A percentile compares a stretch with the other conserved stretches of the same genome.
phyloP scores from a whole-genome alignment of 2,797 vertebrate genomes.

The Sebastes matsubarae region DNA sequence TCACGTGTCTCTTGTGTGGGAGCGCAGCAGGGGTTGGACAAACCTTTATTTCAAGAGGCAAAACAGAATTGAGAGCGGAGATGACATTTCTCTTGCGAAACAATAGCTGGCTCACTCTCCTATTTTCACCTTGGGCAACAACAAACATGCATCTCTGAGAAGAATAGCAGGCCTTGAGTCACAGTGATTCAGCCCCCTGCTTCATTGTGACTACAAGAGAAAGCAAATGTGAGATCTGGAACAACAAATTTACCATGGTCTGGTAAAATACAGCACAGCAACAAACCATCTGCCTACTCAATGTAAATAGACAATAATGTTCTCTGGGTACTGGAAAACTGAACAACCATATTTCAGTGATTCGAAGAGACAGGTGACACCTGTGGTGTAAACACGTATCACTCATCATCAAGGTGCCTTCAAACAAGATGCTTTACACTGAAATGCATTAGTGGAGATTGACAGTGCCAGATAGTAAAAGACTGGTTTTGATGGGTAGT shows the following conservation, averaged over 20 bases:
- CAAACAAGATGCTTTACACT: not conserved
- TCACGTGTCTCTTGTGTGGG: constrained; percentile 42
- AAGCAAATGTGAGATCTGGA: constrained; percentile 11
- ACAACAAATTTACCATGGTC: not conserved
- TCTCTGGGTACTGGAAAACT: not conserved
- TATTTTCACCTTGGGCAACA: constrained; percentile 51
- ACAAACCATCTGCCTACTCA: not conserved
- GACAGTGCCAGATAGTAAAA: not conserved
- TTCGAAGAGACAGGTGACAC: not conserved
- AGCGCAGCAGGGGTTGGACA: constrained; percentile 43
- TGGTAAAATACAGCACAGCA: not conserved
- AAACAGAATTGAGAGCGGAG: constrained; percentile 33
- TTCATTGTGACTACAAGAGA: not conserved
- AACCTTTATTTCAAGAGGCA: constrained; percentile 40
- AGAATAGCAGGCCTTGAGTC: constrained; percentile 22
- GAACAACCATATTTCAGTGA: not conserved
- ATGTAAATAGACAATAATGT: not conserved
- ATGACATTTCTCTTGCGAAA: constrained; percentile 47
- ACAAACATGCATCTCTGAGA: constrained; percentile 30
- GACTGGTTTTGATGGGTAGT: not conserved
- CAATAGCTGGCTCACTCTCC: constrained; percentile 33
- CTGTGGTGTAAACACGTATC: not conserved
- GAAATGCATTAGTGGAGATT: not conserved
- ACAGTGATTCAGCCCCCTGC: constrained; percentile 23
- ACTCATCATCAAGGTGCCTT: not conserved